Conservation (phyloP, 2,113 vertebrate species). For the Diadophis punctatus region DNA sequence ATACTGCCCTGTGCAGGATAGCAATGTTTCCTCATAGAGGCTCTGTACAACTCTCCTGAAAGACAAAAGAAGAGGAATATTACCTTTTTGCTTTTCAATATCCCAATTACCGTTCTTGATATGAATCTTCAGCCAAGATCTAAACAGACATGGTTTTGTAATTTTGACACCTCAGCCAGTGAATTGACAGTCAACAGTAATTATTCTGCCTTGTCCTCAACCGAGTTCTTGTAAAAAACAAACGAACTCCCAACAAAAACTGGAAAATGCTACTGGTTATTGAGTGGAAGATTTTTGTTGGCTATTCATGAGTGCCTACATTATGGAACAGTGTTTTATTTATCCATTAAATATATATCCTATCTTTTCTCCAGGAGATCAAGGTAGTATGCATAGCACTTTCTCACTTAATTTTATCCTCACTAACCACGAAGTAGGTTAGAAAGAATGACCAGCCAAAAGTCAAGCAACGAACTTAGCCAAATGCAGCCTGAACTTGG, state of each 20-base stretch:
- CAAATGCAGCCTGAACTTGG: neutral
- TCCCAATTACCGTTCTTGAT: neutral
- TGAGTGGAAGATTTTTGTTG: neutral
- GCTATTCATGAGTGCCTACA: neutral
- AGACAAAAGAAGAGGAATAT: neutral
- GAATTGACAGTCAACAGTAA: neutral
- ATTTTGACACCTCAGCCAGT: neutral
- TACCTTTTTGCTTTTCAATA: neutral
- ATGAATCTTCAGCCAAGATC: neutral
- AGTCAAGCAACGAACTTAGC: neutral
- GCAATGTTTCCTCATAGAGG: slow-evolving; percentile 74
- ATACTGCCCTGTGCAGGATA: slow-evolving; percentile 85
- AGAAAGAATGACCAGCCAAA: neutral
- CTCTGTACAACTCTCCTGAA: slow-evolving; percentile 78
- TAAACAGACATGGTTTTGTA: neutral
- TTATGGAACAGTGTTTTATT: neutral
- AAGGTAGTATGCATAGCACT: neutral
- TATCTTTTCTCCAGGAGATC: neutral
- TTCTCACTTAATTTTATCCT: neutral
- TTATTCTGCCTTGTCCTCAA: neutral
- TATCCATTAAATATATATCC: neutral
- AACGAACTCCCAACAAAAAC: neutral
- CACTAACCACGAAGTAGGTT: neutral
- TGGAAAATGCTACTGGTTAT: neutral
- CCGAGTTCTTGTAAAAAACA: neutral